These are phyloP conservation scores for Hymenochirus boettgeri DNA, from an alignment of 2,113 vertebrate genomes.

Conservation along the genomic window DNA sequence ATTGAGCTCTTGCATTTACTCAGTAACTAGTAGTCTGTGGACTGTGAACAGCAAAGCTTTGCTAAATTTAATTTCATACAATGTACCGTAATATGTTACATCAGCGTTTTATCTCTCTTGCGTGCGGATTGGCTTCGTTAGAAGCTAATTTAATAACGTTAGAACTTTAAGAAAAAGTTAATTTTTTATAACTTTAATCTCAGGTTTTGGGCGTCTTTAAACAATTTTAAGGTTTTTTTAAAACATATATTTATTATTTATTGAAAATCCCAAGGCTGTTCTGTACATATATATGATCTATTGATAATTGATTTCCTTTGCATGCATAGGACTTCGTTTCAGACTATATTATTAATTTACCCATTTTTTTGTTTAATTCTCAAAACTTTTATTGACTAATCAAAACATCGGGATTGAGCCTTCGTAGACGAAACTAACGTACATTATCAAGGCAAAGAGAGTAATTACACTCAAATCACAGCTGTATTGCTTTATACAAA, in stretches of 20 bases:
- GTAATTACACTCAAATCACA: no score
- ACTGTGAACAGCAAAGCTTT: constrained; percentile 15
- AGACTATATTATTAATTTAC: no score
- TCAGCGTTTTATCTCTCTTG: not conserved
- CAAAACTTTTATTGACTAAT: no score
- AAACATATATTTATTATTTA: not conserved
- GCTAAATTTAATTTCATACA: constrained; percentile 30
- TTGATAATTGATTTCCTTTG: no score
- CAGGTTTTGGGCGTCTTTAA: not conserved
- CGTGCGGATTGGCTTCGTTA: not conserved
- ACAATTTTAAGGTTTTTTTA: not conserved
- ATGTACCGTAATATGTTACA: constrained; percentile 11
- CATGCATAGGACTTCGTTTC: no score
- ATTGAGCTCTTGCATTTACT: constrained; percentile 21
- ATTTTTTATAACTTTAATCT: not conserved
- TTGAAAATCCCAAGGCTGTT: constrained; percentile 7
- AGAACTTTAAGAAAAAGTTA: not conserved
- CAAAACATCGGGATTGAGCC: no score
- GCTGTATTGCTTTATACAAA: no score
- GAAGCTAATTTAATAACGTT: not conserved
- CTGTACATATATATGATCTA: no score
- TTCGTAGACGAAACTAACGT: no score
- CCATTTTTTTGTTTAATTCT: no score
- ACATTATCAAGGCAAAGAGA: no score
- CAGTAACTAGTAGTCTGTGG: constrained; percentile 1